phyloP scores from a whole-genome alignment of 2,888 invertebrate genomes.

The Macrosoma leucophasiata region DNA sequence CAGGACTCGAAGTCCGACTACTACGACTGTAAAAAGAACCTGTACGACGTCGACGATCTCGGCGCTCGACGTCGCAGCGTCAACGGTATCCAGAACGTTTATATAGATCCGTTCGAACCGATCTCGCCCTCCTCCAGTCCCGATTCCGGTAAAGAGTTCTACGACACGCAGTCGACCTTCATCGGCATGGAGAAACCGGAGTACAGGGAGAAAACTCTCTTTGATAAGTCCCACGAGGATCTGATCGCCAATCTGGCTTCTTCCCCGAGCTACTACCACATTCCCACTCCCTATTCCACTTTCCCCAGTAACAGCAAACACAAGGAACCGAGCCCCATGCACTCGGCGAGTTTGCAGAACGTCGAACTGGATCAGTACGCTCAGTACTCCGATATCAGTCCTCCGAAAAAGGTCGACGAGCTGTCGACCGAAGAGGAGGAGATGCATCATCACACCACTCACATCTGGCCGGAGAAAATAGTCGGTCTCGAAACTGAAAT shows the following conservation, averaged over 20 bases:
- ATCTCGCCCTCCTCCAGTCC: slow-evolving; percentile 80
- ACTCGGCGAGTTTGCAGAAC: slow-evolving; percentile 81
- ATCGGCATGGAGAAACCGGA: slow-evolving; percentile 62
- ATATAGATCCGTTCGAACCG: slow-evolving; percentile 61
- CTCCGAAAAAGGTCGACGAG: slow-evolving; percentile 58
- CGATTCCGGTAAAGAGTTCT: slow-evolving; percentile 79
- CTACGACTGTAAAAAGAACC: slow-evolving; percentile 78
- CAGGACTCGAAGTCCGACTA: slow-evolving; percentile 84
- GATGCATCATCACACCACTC: slow-evolving; percentile 61
- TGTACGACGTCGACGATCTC: slow-evolving; percentile 58
- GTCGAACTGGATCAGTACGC: slow-evolving; percentile 80
- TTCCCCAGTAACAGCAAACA: slow-evolving; percentile 77
- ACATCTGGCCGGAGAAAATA: slow-evolving; percentile 76
- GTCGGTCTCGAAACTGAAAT: slow-evolving; percentile 70
- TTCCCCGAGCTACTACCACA: slow-evolving; percentile 70
- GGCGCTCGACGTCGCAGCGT: slow-evolving; percentile 48
- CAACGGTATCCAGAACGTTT: slow-evolving; percentile 55
- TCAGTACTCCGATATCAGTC: slow-evolving; percentile 53
- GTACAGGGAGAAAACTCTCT: slow-evolving; percentile 68
- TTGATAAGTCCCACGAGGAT: slow-evolving; percentile 77
- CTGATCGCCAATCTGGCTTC: slow-evolving; percentile 70
- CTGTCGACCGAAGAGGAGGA: slow-evolving; percentile 73
- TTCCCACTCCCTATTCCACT: slow-evolving; percentile 77
- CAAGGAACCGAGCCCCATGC: slow-evolving; percentile 76
- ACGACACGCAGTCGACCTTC: slow-evolving; percentile 70